These are phyloP conservation scores for Acronicta leporina DNA, from an alignment of 2,888 invertebrate species.

Conservation along the genomic window DNA sequence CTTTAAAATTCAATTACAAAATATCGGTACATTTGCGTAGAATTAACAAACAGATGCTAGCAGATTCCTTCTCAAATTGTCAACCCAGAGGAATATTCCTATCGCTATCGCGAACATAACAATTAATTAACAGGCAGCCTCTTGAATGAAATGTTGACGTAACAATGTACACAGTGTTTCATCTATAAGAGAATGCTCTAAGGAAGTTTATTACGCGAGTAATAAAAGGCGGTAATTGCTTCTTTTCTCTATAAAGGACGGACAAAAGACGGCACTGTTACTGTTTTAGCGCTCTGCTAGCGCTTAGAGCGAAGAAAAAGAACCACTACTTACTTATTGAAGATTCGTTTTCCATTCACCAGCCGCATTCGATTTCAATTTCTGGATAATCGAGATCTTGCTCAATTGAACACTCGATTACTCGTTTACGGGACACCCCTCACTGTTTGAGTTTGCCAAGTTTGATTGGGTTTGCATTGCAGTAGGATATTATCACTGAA, in stretches of 20 bases:
- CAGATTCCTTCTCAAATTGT: neutral
- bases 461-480: constrained; percentile 86
- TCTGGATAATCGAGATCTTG: constrained; percentile 86
- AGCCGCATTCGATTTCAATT: constrained; percentile 84
- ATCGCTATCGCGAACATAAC: neutral
- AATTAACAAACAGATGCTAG: neutral
- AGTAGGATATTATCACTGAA: constrained; percentile 73
- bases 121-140: constrained; percentile 41
- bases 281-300: constrained; percentile 54
- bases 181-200: constrained; percentile 29
- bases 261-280: constrained; percentile 57
- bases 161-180: constrained; percentile 36
- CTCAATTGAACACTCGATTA: constrained; percentile 88
- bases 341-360: constrained; percentile 80
- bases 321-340: constrained; percentile 65
- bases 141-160: constrained; percentile 29
- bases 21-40: no score
- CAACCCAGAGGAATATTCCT: neutral
- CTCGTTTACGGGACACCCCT: constrained; percentile 83
- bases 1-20: no score
- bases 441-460: constrained; percentile 84
- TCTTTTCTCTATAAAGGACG: constrained; percentile 48
- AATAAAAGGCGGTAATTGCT: constrained; percentile 58
- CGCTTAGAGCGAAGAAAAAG: constrained; percentile 55
- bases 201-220: constrained; percentile 50